phyloP scores from a whole-genome alignment of 2,113 vertebrate genomes.

The Oncorhynchus gorbuscha region DNA sequence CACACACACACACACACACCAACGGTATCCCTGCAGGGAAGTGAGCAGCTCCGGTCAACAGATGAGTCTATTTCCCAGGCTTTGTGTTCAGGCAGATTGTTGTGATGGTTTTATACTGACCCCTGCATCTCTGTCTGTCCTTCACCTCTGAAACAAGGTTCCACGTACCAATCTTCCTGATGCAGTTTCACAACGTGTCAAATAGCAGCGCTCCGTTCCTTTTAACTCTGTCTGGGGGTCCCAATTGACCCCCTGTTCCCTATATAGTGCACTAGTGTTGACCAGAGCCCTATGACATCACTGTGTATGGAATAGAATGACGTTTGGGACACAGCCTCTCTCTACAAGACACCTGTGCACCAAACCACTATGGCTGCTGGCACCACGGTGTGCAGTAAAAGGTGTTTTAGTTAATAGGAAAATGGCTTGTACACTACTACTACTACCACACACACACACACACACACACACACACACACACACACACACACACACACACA shows the following conservation, averaged over 20 bases:
- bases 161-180: slow-evolving; percentile 1
- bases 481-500: too few relatives aligned
- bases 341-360: background rate
- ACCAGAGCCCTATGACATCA: background rate
- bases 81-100: too few relatives aligned
- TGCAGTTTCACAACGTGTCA: background rate
- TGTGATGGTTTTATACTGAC: too few relatives aligned
- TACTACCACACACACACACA: too few relatives aligned
- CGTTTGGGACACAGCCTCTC: background rate
- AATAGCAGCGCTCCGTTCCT: too few relatives aligned
- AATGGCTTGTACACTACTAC: background rate
- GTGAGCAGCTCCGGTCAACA: too few relatives aligned
- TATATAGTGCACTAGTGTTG: background rate
- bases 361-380: background rate
- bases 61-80: too few relatives aligned
- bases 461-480: too few relatives aligned
- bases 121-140: background rate
- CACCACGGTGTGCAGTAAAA: background rate
- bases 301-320: too few relatives aligned
- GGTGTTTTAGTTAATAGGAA: slow-evolving; percentile 39
- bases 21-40: too few relatives aligned
- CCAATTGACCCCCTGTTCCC: background rate
- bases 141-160: background rate
- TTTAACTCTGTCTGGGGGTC: background rate
- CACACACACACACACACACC: too few relatives aligned